Evolutionary conservation across 2,113 vertebrate species (phyloP).

Genomic region (Sander lucioperca): DNA sequence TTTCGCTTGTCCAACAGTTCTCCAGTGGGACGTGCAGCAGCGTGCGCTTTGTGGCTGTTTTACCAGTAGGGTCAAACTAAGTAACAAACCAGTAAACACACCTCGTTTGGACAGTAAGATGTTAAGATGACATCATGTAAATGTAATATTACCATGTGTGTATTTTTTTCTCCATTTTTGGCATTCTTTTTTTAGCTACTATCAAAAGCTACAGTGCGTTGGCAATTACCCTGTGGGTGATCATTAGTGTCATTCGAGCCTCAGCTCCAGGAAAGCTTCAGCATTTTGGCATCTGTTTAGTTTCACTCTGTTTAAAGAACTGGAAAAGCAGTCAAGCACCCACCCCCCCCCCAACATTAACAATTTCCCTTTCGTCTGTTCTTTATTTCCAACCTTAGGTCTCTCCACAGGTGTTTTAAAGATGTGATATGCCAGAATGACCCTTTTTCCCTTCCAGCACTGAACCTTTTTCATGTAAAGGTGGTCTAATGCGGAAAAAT

Average conservation of each 20-base stretch:
- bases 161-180: constrained; percentile 6
- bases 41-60: background rate
- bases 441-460: constrained; percentile 6
- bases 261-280: constrained; percentile 12
- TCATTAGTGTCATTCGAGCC: constrained; percentile 50
- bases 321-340: constrained; percentile 21
- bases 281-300: constrained; percentile 42
- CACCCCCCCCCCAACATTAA: background rate
- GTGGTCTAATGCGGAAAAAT: constrained; percentile 13
- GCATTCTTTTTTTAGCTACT: constrained; percentile 8
- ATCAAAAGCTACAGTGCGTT: constrained; percentile 26
- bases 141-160: background rate
- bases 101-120: background rate
- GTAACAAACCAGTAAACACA: constrained; percentile 30
- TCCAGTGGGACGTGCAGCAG: background rate
- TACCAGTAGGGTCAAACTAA: background rate
- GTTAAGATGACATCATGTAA: constrained; percentile 30
- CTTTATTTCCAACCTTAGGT: constrained; percentile 20
- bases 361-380: constrained; percentile 16
- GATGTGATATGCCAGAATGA: background rate
- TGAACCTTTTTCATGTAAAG: constrained; percentile 17
- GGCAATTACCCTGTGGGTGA: constrained; percentile 55
- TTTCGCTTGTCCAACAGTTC: background rate
- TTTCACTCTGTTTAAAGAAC: constrained; percentile 32
- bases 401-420: constrained; percentile 15